Percentiles rank a stretch among this genome's conserved stretches.
These are phyloP conservation scores for Euclidia mi DNA, from an alignment of 2,888 invertebrate genomes.

Conservation along the genomic window DNA sequence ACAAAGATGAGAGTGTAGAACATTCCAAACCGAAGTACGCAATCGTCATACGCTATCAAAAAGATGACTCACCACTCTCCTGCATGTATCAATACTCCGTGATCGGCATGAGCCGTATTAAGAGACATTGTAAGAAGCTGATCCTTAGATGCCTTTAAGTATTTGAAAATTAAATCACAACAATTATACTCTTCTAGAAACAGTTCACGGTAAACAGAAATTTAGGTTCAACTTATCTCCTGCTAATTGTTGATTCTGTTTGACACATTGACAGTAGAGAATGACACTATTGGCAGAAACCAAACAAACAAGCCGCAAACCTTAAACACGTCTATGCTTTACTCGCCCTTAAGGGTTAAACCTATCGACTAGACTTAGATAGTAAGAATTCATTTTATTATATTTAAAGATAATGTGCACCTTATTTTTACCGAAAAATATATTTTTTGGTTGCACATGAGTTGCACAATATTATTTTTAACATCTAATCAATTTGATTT, in stretches of 20 bases:
- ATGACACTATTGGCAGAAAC: no score
- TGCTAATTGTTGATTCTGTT: conserved; percentile 4
- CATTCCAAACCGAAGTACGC: conserved; percentile 53
- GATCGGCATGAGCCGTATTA: conserved; percentile 98
- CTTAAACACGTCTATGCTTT: no score
- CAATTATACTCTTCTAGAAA: neutral
- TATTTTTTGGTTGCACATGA: no score
- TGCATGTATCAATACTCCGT: conserved; percentile 98
- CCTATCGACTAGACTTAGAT: no score
- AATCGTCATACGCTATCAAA: conserved; percentile 43
- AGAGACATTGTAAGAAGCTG: conserved; percentile 96
- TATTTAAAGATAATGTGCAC: no score
- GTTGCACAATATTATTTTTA: no score
- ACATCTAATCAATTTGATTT: no score
- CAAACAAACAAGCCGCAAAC: no score
- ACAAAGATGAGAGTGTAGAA: conserved; percentile 49
- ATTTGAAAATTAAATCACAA: neutral
- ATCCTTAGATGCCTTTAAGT: neutral
- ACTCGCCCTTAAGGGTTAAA: no score
- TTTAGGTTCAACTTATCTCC: neutral
- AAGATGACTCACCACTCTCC: conserved; percentile 96
- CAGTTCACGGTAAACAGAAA: neutral
- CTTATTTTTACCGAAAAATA: no score
- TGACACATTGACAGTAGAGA: no score
- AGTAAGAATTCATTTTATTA: no score